phyloP scores from a whole-genome alignment of 2,888 invertebrate species.

The Eupithecia vulgata region DNA sequence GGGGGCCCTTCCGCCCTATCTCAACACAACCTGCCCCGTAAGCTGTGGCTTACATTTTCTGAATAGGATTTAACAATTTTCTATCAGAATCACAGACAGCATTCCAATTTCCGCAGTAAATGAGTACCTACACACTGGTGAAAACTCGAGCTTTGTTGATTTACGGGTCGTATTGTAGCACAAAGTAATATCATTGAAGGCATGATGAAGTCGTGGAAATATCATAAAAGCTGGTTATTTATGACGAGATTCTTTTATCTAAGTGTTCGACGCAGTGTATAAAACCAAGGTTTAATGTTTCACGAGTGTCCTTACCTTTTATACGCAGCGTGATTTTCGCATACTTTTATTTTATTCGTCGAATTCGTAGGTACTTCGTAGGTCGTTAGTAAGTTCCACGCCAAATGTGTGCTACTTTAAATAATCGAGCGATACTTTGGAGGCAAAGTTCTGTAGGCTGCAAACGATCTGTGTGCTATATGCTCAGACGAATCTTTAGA shows the following conservation, averaged over 20 bases:
- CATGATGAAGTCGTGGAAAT: slow-evolving; percentile 68
- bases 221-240: slow-evolving; percentile 66
- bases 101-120: slow-evolving; percentile 36
- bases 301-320: slow-evolving; percentile 50
- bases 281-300: slow-evolving; percentile 66
- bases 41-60: slow-evolving; percentile 61
- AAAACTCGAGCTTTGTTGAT: slow-evolving; percentile 42
- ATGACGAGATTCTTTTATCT: slow-evolving; percentile 65
- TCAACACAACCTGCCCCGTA: slow-evolving; percentile 72
- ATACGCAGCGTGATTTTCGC: slow-evolving; percentile 56
- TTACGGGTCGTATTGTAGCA: slow-evolving; percentile 57
- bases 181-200: slow-evolving; percentile 59
- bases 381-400: slow-evolving; percentile 43
- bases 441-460: slow-evolving; percentile 36
- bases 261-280: slow-evolving; percentile 58
- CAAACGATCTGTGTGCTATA: slow-evolving; percentile 41
- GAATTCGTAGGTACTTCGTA: slow-evolving; percentile 17
- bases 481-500: slow-evolving; percentile 47
- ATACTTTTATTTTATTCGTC: slow-evolving; percentile 52
- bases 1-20: slow-evolving; percentile 69
- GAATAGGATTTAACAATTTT: slow-evolving; percentile 52
- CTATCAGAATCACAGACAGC: slow-evolving; percentile 23
- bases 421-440: slow-evolving; percentile 37
- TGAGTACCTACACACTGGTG: slow-evolving; percentile 28
- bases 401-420: slow-evolving; percentile 35